Percentiles rank a stretch among this genome's conserved stretches.
These are phyloP conservation scores for Microtus ochrogaster DNA, from an alignment of 2,113 vertebrate genomes.

Conservation along the genomic window DNA sequence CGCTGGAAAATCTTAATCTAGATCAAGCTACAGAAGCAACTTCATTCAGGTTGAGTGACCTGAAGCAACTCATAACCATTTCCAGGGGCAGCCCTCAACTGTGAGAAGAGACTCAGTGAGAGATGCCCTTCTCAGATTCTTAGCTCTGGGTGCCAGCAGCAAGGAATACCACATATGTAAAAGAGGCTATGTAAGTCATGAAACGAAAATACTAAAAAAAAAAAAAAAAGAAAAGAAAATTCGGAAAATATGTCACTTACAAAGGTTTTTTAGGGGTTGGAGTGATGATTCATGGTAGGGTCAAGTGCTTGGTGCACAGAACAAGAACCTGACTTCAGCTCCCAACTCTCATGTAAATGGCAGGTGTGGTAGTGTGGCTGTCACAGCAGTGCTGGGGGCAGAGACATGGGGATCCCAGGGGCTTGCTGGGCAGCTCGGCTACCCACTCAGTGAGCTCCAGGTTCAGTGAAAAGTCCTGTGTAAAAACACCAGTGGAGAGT, in stretches of 20 bases:
- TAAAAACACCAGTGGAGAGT: not conserved
- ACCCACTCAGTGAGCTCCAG: not conserved
- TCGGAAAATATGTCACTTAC: not conserved
- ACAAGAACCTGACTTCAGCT: not conserved
- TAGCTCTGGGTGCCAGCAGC: not conserved
- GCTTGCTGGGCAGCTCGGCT: not conserved
- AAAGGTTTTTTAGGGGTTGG: not conserved
- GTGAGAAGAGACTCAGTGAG: not conserved
- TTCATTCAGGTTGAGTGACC: not conserved
- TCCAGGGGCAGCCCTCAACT: not conserved
- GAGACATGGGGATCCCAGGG: not conserved
- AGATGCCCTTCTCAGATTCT: not conserved
- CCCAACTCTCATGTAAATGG: not conserved
- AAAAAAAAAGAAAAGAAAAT: not conserved
- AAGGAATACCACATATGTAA: not conserved
- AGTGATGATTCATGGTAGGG: not conserved
- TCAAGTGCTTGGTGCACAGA: not conserved
- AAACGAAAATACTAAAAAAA: not conserved
- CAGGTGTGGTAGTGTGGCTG: not conserved
- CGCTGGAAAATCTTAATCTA: not conserved
- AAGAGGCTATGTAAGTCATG: not conserved
- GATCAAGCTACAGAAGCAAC: not conserved
- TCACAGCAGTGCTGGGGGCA: not conserved
- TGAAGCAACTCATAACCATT: not conserved
- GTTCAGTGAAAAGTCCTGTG: not conserved